Percentiles rank a stretch among this genome's conserved stretches.
Evolutionary conservation across 2,113 vertebrate genomes (phyloP).

Genomic region (Bolborhynchus lineola): DNA sequence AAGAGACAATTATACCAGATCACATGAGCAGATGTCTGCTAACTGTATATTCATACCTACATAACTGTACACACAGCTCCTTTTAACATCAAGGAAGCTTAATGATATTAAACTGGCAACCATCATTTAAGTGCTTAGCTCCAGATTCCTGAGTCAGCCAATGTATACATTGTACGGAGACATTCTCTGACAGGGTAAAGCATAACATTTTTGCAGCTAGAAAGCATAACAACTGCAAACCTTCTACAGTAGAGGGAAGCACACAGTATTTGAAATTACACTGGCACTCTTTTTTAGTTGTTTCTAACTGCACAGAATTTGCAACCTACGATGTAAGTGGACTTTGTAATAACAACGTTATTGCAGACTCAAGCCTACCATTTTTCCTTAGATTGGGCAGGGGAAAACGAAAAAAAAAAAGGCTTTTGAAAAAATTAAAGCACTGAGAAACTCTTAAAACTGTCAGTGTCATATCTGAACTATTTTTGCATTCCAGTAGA

Average conservation of each 20-base stretch:
- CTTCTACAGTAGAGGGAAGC: neutral
- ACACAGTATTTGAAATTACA: neutral
- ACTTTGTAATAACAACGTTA: neutral
- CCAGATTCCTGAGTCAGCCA: neutral
- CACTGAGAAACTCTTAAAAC: neutral
- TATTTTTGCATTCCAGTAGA: neutral
- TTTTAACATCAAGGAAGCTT: neutral
- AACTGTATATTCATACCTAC: neutral
- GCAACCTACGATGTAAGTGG: neutral
- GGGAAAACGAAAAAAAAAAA: too few species aligned
- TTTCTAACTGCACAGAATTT: neutral
- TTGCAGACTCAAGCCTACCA: neutral
- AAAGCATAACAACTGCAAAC: rapidly evolving
- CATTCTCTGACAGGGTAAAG: neutral
- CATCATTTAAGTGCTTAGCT: neutral
- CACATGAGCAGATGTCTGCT: neutral
- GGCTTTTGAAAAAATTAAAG: neutral
- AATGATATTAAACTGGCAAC: neutral
- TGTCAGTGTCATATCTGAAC: neutral
- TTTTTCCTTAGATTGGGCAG: neutral
- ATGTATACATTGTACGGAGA: neutral
- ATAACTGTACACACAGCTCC: neutral
- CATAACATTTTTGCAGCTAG: neutral
- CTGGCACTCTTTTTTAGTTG: neutral
- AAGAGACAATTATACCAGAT: neutral